Evolutionary conservation across 2,797 vertebrate species (phyloP).

Genomic region (Gambelia wislizenii): DNA sequence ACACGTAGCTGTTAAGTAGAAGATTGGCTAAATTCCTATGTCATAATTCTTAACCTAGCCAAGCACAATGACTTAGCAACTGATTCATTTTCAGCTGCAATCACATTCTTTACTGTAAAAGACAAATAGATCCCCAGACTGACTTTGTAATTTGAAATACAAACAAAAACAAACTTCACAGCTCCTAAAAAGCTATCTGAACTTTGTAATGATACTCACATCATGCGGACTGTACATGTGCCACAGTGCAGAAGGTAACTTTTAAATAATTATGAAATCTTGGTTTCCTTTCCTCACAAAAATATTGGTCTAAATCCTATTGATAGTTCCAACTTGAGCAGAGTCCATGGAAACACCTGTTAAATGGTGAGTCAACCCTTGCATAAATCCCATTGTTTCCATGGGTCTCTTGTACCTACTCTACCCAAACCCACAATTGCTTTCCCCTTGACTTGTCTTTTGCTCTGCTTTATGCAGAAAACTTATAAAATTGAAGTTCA

Average conservation of each 20-base stretch:
- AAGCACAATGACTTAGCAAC: conserved; percentile 74
- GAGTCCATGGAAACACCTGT: too few relatives aligned
- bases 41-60: conserved; percentile 68
- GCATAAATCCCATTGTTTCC: too few relatives aligned
- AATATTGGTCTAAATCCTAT: not conserved
- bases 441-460: not conserved
- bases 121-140: conserved; percentile 49
- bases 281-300: not conserved
- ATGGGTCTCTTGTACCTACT: too few relatives aligned
- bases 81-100: conserved; percentile 67
- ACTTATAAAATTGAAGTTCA: too few relatives aligned
- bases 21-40: conserved; percentile 78
- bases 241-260: conserved; percentile 16
- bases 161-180: conserved; percentile 30
- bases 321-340: too few relatives aligned
- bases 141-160: conserved; percentile 36
- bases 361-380: too few relatives aligned
- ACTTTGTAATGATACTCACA: not conserved
- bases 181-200: not conserved
- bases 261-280: conserved; percentile 6
- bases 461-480: not conserved
- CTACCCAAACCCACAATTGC: too few relatives aligned
- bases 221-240: not conserved
- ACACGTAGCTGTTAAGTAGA: conserved; percentile 78
- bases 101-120: conserved; percentile 66